Base-by-base conservation (phyloP, 2,888 invertebrate species). In the Drosophila seclusa region DNA sequence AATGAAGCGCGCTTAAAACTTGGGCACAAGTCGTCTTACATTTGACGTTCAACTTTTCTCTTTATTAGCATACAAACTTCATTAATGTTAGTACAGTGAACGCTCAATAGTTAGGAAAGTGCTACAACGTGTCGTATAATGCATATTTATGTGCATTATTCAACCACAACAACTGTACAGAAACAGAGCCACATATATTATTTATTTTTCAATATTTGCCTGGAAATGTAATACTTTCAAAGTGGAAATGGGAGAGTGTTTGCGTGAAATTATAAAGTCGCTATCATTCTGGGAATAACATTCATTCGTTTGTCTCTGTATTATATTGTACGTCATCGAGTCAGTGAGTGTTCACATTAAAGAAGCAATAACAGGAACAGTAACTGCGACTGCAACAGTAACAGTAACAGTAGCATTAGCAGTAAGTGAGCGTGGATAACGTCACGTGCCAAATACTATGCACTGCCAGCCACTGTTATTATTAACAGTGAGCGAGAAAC, bases 361-460 rank as follows among this genome's bases (percentile, higher is more conserved):
- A 55, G 40, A 31, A 24, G 40, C 31, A 21, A 40, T 55, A 48
- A 40, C 38, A 31, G n/a, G 42, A 45, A 52, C 40, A n/a, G 32
- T 40, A 38, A 45, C 38, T n/a, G 24, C 36, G 27, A 52, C 54
- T 27, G 21, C 27, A 31, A 13, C 54, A 50, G 55, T 13, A 11
- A 24, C 34, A 63, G 62, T 27, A 4, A 11, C 32, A 38, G 38
- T 31, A 53, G 53, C 59, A 18, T 11, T 59, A 70, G 60, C 61
- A 62, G 66, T 34, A 16, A 29, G 40, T 55, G 40, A 55, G 40
- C 40, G 29, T 29, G 5, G 38, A 55, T 38, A 55, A 29, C 29
- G 40, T 40, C 67, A 67, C 55, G 55, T 74, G 74, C 52, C 55
- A 68, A 62, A 53, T 29, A 21, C 32, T 48, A n/a, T 61, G 59